Evolutionary conservation across 2,888 invertebrate species (phyloP).

Genomic region (Ichneumon xanthorius): DNA sequence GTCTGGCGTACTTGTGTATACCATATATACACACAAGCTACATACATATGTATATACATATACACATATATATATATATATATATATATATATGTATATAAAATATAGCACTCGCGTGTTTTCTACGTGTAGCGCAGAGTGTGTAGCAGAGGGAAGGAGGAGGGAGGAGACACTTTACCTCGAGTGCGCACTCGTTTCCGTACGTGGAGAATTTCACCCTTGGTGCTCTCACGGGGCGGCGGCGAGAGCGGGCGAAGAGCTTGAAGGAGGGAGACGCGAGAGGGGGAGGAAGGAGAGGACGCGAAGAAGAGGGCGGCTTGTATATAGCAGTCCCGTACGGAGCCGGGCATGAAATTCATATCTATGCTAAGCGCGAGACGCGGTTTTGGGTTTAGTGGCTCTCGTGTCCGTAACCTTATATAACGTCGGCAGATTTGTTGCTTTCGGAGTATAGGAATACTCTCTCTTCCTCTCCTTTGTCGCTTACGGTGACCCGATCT

Average conservation of each 20-base stretch:
- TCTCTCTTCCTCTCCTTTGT: background rate
- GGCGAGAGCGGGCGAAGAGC: slow-evolving; percentile 8
- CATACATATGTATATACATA: background rate
- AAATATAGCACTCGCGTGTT: background rate
- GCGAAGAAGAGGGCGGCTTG: slow-evolving; percentile 26
- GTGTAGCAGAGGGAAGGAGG: background rate
- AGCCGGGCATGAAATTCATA: slow-evolving; percentile 77
- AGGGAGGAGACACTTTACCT: slow-evolving; percentile 41
- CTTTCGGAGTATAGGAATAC: slow-evolving; percentile 18
- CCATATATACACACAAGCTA: background rate
- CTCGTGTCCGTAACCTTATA: slow-evolving; percentile 64
- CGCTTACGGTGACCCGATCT: background rate
- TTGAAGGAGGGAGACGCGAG: slow-evolving; percentile 21
- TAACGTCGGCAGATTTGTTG: slow-evolving; percentile 56
- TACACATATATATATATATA: background rate
- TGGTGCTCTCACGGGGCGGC: slow-evolving; percentile 22
- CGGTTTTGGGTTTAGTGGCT: slow-evolving; percentile 60
- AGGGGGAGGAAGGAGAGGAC: background rate
- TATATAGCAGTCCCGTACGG: slow-evolving; percentile 45
- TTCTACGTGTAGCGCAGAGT: background rate
- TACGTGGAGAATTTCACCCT: slow-evolving; percentile 58
- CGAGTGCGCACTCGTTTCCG: slow-evolving; percentile 59
- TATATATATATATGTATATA: background rate
- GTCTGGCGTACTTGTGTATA: slow-evolving; percentile 25
- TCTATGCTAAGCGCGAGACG: slow-evolving; percentile 77